These are phyloP conservation scores for Callimorpha dominula DNA, from an alignment of 2,888 invertebrate species.

Conservation along the genomic window DNA sequence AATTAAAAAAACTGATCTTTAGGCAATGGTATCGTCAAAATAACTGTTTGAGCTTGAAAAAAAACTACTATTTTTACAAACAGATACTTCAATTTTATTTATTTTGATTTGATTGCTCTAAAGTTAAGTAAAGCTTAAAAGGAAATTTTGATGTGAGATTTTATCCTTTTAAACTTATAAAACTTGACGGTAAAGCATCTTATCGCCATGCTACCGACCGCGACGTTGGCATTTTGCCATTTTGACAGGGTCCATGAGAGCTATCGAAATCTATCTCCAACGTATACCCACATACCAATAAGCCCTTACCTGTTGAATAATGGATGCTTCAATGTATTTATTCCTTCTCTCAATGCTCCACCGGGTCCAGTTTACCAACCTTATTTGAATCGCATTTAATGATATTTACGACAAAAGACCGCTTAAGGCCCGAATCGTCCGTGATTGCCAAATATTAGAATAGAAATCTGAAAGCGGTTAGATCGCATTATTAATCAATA, in stretches of 20 bases:
- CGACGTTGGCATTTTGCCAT: constrained; percentile 59
- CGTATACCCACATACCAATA: constrained; percentile 55
- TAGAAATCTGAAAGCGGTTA: constrained; percentile 2
- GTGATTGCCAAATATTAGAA: constrained; percentile 45
- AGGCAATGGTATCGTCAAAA: too few relatives aligned
- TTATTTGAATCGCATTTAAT: constrained; percentile 64
- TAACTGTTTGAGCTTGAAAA: too few relatives aligned
- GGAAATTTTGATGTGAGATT: background rate
- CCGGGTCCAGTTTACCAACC: constrained; percentile 41
- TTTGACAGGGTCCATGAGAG: constrained; percentile 42
- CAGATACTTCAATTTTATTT: too few relatives aligned
- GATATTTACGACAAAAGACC: constrained; percentile 58
- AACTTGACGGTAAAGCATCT: background rate
- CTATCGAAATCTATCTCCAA: constrained; percentile 61
- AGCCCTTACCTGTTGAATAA: constrained; percentile 76
- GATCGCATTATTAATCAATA: background rate
- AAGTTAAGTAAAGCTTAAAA: too few relatives aligned
- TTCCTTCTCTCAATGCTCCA: constrained; percentile 43
- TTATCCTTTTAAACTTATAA: background rate
- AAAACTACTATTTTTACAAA: too few relatives aligned
- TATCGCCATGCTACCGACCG: background rate
- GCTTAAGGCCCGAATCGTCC: constrained; percentile 24
- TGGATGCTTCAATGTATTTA: constrained; percentile 57
- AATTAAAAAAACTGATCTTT: too few relatives aligned
- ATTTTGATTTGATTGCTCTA: too few relatives aligned